Evolutionary conservation across 2,888 invertebrate species (phyloP), one percentile per base, ranked within the genome.

Genomic region (Limnephilus marmoratus): DNA sequence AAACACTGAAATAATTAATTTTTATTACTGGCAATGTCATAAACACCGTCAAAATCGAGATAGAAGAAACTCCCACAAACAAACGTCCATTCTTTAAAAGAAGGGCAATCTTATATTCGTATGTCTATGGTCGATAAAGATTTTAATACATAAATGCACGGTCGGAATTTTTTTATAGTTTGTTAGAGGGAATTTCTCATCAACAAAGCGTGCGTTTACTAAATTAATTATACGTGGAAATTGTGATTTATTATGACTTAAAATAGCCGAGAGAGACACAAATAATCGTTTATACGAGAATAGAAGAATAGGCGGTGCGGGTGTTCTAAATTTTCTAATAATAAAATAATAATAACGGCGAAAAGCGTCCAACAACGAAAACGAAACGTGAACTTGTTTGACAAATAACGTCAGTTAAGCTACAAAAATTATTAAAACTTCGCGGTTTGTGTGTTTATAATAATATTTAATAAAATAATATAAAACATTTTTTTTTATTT

Each of bases 181-280:
- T 68, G 53, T 24, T 68, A 68, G 53, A 68, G 53, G 45, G 41
- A 85, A 45, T 85, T 41, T 45, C 85, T n/a, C 85, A 45, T 41
- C 85, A 45, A 85, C 85, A 85, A 85, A 41, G 85, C 85, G 85
- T 83, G 85, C 45, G 85, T 85, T 85, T 83, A 45, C 37, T 85
- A 85, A 85, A 85, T 85, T 85, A 85, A 85, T 85, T 85, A 85
- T 41, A 41, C 45, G 45, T 37, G 45, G 85, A 85, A 45, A 85
- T 85, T 85, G 85, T 45, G 85, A 85, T 85, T 85, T 85, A 85
- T 45, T 45, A 45, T 18, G 85, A 41, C 85, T 85, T 29, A 41
- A 41, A 85, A 85, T 37, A 85, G 45, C 85, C 83, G 83, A 37
- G 37, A 83, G 83, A 83, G 53, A 68, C 83, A 37, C 83, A 34